Evolutionary conservation across 2,797 vertebrate genomes (phyloP).

Genomic region (Gobionotothen gibberifrons): DNA sequence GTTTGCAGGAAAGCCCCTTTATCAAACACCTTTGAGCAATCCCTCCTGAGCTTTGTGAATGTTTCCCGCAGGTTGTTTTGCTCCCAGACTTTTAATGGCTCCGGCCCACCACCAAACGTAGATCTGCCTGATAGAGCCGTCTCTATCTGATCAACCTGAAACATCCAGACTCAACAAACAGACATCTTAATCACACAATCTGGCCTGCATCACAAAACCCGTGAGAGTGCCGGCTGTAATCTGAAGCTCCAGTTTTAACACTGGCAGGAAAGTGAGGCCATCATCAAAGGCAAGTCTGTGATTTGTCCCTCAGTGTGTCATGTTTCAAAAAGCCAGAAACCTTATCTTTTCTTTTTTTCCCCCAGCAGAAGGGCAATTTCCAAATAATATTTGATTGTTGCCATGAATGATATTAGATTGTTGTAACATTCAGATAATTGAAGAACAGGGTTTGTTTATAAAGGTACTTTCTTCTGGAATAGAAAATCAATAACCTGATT

Average conservation of each 20-base stretch:
- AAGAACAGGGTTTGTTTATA: conserved; percentile 8
- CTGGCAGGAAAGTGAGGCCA: conserved; percentile 62
- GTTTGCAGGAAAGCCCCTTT: conserved; percentile 12
- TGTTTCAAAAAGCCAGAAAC: conserved; percentile 44
- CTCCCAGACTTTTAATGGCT: conserved; percentile 60
- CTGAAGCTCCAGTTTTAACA: conserved; percentile 61
- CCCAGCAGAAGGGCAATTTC: conserved; percentile 2
- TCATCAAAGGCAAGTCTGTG: conserved; percentile 67
- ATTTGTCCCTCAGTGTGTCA: conserved; percentile 62
- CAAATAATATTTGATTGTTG: background rate
- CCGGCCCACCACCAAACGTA: conserved; percentile 53
- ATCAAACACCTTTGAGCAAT: background rate
- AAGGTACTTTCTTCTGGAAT: no score
- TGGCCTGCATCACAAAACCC: conserved; percentile 57
- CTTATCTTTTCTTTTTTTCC: background rate
- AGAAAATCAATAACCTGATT: no score
- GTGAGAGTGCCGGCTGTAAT: conserved; percentile 65
- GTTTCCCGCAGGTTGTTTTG: conserved; percentile 37
- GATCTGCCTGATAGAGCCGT: conserved; percentile 65
- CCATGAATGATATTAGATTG: background rate
- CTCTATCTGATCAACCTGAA: conserved; percentile 71
- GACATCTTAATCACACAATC: conserved; percentile 57
- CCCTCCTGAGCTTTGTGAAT: conserved; percentile 32
- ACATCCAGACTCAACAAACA: conserved; percentile 64
- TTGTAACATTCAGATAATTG: conserved; percentile 18